These are phyloP conservation scores for Megalops atlanticus DNA, from an alignment of 2,113 vertebrate genomes.

Conservation along the genomic window DNA sequence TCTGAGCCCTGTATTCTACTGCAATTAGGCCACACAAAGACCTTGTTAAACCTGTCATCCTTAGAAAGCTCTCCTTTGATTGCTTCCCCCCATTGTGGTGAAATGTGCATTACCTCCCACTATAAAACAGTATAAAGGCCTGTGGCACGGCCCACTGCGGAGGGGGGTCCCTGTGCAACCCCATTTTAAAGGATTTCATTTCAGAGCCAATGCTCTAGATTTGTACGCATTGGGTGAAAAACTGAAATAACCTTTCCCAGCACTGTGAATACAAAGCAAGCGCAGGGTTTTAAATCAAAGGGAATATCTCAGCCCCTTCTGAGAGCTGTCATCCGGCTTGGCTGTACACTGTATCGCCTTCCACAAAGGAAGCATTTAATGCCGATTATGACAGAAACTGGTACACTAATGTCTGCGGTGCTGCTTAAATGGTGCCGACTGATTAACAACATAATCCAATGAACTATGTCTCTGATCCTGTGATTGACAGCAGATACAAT, in stretches of 20 bases:
- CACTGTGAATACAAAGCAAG: slow-evolving; percentile 17
- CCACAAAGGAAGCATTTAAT: background rate
- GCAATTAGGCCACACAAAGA: slow-evolving; percentile 80
- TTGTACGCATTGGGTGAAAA: slow-evolving; percentile 5
- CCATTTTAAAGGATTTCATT: slow-evolving; percentile 14
- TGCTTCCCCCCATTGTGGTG: slow-evolving; percentile 28
- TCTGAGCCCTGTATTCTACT: slow-evolving; percentile 78
- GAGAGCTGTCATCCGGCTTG: background rate
- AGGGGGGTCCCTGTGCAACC: too few species aligned
- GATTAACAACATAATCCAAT: background rate
- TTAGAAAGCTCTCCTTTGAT: slow-evolving; percentile 38
- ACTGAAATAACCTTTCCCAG: background rate
- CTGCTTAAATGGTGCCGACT: background rate
- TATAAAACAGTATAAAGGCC: slow-evolving; percentile 26
- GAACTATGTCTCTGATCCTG: slow-evolving; percentile 16
- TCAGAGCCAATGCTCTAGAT: slow-evolving; percentile 22
- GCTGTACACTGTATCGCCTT: background rate
- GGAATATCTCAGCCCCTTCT: background rate
- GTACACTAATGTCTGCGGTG: slow-evolving; percentile 8
- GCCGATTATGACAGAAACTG: slow-evolving; percentile 21
- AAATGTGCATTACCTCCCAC: slow-evolving; percentile 32
- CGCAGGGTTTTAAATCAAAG: background rate
- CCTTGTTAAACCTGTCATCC: slow-evolving; percentile 78
- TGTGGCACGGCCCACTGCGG: background rate
- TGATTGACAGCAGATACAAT: too few species aligned